Evolutionary conservation across 2,888 invertebrate genomes (phyloP).

Genomic region (Chouioia cunea): DNA sequence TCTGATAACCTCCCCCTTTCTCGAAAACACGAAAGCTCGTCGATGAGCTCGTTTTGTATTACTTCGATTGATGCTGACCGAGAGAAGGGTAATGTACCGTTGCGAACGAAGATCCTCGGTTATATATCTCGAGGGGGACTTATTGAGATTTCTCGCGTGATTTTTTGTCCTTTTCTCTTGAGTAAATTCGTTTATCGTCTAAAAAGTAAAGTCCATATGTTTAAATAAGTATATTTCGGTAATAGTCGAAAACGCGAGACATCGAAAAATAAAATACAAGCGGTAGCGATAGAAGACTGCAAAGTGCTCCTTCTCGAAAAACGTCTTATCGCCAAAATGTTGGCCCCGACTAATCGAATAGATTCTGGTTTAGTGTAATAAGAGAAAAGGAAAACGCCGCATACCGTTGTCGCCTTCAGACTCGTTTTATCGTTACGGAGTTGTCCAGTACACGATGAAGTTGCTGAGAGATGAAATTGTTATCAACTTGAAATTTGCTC

Average conservation of each 20-base stretch:
- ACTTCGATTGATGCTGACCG: no score
- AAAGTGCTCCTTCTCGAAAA: constrained; percentile 12
- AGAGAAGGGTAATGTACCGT: no score
- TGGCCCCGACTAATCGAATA: constrained; percentile 27
- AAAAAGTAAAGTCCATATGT: no score
- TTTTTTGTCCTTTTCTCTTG: no score
- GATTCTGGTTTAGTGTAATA: no score
- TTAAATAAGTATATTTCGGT: background rate
- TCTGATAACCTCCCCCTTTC: no score
- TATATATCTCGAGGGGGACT: background rate
- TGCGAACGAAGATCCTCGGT: no score
- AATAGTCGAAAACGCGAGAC: background rate
- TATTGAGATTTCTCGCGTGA: background rate
- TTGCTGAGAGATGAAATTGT: constrained; percentile 3
- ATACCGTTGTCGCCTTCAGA: constrained; percentile 8
- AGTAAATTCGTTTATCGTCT: no score
- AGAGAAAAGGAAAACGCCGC: constrained; percentile 12
- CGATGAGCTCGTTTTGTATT: no score
- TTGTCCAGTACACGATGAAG: constrained; percentile 1
- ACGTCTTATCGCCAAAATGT: no score
- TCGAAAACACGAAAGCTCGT: background rate
- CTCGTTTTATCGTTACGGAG: constrained; percentile 11
- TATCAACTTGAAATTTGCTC: constrained; percentile 34
- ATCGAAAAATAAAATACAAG: background rate
- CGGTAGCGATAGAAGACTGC: background rate